Conservation (phyloP, 2,888 invertebrate species). For the Aphidoletes aphidimyza region DNA sequence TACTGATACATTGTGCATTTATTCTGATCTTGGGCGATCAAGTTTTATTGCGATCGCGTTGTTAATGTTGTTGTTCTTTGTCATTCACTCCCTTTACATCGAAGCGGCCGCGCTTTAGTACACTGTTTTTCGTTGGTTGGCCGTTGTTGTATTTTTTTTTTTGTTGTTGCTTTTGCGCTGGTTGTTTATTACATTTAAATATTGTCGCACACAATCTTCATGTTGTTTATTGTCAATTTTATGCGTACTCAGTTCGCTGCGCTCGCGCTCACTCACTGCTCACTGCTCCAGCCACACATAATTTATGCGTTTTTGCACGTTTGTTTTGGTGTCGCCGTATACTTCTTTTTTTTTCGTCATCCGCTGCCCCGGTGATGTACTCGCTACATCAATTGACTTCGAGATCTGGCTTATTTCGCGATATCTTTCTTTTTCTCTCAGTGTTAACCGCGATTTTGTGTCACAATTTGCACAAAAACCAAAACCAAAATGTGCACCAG, state of each 20-base stretch:
- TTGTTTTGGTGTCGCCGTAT: neutral
- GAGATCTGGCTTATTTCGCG: no score
- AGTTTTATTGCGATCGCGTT: neutral
- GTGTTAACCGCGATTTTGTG: conserved; percentile 7
- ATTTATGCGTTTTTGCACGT: neutral
- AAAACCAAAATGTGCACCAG: neutral
- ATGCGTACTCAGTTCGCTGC: conserved; percentile 17
- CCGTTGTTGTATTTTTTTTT: no score
- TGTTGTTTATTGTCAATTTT: conserved; percentile 49
- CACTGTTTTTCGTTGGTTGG: neutral
- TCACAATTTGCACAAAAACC: conserved; percentile 25
- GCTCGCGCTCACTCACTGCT: neutral
- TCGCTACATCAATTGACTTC: conserved; percentile 19
- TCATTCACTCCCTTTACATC: neutral
- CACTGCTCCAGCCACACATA: no score
- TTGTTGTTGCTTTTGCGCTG: neutral
- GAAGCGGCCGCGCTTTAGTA: neutral
- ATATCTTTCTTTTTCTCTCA: neutral
- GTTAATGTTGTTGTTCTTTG: neutral
- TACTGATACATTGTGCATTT: neutral
- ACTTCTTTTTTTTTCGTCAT: neutral
- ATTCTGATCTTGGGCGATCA: conserved; percentile 46
- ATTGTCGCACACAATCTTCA: conserved; percentile 36
- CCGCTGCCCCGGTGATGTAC: neutral
- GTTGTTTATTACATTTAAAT: conserved; percentile 41